These are phyloP conservation scores for Caenorhabditis sp. DNA, from an alignment of 2,888 invertebrate genomes.

Conservation along the genomic window DNA sequence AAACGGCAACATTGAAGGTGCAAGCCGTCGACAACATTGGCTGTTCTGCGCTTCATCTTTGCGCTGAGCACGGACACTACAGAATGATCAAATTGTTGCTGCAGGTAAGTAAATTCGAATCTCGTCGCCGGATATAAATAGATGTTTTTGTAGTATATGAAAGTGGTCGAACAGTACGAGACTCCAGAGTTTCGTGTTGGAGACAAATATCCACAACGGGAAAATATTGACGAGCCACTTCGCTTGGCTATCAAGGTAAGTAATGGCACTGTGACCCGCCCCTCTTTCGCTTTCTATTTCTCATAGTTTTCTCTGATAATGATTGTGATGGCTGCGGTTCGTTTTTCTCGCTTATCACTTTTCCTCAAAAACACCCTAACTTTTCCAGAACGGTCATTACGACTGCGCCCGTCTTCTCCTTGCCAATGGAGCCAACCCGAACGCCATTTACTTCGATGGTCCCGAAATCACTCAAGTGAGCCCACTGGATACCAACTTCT, in stretches of 20 bases:
- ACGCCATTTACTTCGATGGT: slow-evolving; percentile 84
- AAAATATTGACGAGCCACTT: slow-evolving; percentile 86
- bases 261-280: slow-evolving; percentile 1
- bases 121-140: too few species aligned
- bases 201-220: slow-evolving; percentile 75
- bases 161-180: slow-evolving; percentile 69
- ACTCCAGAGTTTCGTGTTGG: slow-evolving; percentile 59
- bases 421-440: slow-evolving; percentile 90
- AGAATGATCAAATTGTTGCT: slow-evolving; percentile 74
- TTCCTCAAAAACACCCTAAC: neutral
- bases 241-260: slow-evolving; percentile 86
- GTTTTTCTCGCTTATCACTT: neutral
- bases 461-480: slow-evolving; percentile 89
- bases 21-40: slow-evolving; percentile 87
- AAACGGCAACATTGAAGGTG: slow-evolving; percentile 79
- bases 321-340: neutral
- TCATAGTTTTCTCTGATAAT: neutral
- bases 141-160: slow-evolving; percentile 67
- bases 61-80: slow-evolving; percentile 84
- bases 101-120: slow-evolving; percentile 68
- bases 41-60: slow-evolving; percentile 91
- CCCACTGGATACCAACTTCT: slow-evolving; percentile 84
- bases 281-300: slow-evolving; percentile 81
- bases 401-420: slow-evolving; percentile 84
- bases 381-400: slow-evolving; percentile 79